phyloP scores from a whole-genome alignment of 2,113 vertebrate genomes.

The Catharus minimus region DNA sequence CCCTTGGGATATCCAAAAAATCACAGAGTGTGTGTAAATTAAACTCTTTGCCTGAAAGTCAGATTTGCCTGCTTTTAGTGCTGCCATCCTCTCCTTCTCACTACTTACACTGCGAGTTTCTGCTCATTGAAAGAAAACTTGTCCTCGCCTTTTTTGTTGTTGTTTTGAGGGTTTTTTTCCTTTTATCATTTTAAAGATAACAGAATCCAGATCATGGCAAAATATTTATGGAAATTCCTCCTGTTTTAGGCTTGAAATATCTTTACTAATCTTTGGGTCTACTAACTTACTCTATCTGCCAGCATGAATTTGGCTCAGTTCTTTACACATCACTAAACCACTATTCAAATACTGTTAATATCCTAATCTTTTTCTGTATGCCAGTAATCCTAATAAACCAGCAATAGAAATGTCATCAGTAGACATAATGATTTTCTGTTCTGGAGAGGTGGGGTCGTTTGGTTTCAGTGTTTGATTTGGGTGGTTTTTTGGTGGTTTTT shows the following conservation, averaged over 20 bases:
- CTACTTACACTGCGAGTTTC: not conserved
- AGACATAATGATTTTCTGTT: not conserved
- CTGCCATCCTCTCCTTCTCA: not conserved
- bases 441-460: not conserved
- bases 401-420: not conserved
- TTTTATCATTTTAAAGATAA: not conserved
- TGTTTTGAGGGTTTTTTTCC: not conserved
- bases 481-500: too few species aligned
- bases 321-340: not conserved
- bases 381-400: not conserved
- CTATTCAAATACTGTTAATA: not conserved
- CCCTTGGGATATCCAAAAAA: constrained; percentile 4
- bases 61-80: not conserved
- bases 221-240: not conserved
- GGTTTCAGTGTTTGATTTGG: not conserved
- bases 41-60: not conserved
- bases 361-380: not conserved
- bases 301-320: constrained; percentile 17
- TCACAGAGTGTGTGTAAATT: not conserved
- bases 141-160: not conserved
- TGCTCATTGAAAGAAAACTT: not conserved
- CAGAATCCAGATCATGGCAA: not conserved
- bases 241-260: not conserved
- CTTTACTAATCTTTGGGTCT: not conserved
- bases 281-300: not conserved